Evolutionary conservation across 2,113 vertebrate species (phyloP).

Genomic region (Serilophus lunatus): DNA sequence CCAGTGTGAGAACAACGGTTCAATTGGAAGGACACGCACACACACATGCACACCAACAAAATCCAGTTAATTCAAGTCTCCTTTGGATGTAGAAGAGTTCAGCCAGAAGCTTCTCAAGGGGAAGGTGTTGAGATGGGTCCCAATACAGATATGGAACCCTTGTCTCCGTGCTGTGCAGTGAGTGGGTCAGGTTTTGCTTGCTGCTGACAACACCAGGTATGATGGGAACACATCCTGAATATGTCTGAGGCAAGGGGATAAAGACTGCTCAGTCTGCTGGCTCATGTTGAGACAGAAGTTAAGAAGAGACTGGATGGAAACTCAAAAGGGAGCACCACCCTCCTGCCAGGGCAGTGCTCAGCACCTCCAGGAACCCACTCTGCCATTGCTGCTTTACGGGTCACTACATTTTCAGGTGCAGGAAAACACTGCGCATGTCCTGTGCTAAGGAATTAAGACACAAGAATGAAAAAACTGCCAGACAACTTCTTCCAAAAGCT

Average conservation of each 20-base stretch:
- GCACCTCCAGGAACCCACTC: conserved; percentile 8
- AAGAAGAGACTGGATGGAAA: conserved; percentile 8
- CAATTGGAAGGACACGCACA: neutral
- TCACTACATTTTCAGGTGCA: neutral
- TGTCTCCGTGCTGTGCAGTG: neutral
- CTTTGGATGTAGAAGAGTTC: conserved; percentile 50
- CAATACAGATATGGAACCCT: neutral
- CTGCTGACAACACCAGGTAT: neutral
- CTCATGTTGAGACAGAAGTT: neutral
- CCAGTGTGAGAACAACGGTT: conserved; percentile 69
- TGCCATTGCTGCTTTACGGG: conserved; percentile 3
- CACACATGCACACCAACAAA: neutral
- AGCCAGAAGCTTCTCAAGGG: conserved; percentile 23
- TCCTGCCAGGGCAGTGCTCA: neutral
- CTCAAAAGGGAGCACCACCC: neutral
- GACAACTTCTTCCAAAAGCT: neutral
- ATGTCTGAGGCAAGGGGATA: neutral
- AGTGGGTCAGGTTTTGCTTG: neutral
- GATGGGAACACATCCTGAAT: neutral
- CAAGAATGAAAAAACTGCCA: neutral
- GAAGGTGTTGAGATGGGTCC: neutral
- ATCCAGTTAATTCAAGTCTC: conserved; percentile 65
- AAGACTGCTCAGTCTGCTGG: neutral
- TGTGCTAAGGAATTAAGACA: neutral
- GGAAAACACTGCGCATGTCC: neutral